A percentile compares a stretch with the other conserved stretches of the same genome.
Evolutionary conservation across 1,140 invertebrate genomes (phyloP).

Genomic region (Drosophila cardini): DNA sequence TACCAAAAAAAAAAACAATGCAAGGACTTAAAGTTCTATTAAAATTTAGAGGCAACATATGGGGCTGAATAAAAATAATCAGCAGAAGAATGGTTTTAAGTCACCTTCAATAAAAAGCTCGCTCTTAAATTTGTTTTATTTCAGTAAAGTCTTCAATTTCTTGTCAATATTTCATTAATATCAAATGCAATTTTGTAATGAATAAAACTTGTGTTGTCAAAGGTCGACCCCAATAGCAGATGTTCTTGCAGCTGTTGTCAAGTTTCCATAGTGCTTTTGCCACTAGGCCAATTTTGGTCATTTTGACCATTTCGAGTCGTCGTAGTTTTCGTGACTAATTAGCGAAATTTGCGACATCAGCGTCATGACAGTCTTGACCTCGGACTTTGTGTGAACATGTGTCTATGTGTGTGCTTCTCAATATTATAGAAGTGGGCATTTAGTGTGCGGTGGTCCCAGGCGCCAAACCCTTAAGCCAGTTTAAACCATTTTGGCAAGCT

Average conservation of each 20-base stretch:
- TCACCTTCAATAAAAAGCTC: not conserved
- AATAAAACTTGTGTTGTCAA: conserved; percentile 15
- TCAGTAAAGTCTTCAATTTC: not conserved
- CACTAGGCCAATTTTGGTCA: conserved; percentile 57
- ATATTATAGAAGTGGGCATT: not conserved
- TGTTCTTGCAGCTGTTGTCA: conserved; percentile 32
- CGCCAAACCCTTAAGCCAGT: conserved; percentile 34
- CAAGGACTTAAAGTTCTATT: not conserved
- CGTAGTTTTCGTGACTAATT: conserved; percentile 75
- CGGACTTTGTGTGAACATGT: too few relatives aligned
- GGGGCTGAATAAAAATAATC: not conserved
- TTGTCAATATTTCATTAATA: conserved; percentile 8
- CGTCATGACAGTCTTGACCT: conserved; percentile 31
- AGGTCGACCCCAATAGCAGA: conserved; percentile 31
- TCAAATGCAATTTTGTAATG: not conserved
- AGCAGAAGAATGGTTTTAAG: not conserved
- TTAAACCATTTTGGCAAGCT: conserved; percentile 7
- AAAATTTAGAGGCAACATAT: conserved; percentile 2
- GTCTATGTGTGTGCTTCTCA: conserved; percentile 7
- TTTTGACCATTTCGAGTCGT: conserved; percentile 63
- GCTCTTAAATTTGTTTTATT: not conserved
- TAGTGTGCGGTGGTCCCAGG: not conserved
- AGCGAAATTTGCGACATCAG: conserved; percentile 67
- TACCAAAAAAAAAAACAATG: not conserved
- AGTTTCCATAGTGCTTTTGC: conserved; percentile 2